Conservation (phyloP, 64 coral and sea anemone species). For the Dendrophyllia cribrosa region DNA sequence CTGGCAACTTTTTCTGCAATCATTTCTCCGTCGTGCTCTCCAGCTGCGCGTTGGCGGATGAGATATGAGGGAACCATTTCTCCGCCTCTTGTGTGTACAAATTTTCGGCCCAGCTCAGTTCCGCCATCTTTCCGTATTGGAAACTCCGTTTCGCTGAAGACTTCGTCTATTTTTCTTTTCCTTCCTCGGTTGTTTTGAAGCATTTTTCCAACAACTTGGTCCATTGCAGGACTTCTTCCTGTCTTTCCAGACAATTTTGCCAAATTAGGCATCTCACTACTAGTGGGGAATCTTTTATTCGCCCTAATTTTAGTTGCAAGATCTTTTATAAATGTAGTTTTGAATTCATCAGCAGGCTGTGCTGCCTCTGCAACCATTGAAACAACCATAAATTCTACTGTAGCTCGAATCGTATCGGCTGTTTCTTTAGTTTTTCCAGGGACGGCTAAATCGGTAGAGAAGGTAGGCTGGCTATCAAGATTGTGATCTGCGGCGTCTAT, state of each 20-base stretch:
- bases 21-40: conserved; percentile 14
- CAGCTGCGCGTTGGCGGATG: neutral
- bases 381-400: conserved; percentile 57
- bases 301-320: neutral
- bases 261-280: conserved; percentile 1
- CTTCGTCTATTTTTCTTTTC: neutral
- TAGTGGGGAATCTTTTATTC: conserved; percentile 3
- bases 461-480: conserved; percentile 23
- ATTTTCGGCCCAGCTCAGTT: neutral
- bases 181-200: neutral
- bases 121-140: neutral
- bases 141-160: neutral
- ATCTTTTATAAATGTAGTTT: conserved; percentile 26
- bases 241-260: conserved; percentile 16
- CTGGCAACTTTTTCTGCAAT: neutral
- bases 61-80: conserved; percentile 8
- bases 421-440: neutral
- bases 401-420: conserved; percentile 41
- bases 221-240: conserved; percentile 23
- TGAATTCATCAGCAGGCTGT: conserved; percentile 26
- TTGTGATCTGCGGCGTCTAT: conserved; percentile 14
- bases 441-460: neutral
- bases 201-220: neutral
- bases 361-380: conserved; percentile 64
- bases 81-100: neutral